Percentiles rank a stretch among this genome's conserved stretches.
Evolutionary conservation across 2,888 invertebrate species (phyloP).

Genomic region (Drosophila mettleri): DNA sequence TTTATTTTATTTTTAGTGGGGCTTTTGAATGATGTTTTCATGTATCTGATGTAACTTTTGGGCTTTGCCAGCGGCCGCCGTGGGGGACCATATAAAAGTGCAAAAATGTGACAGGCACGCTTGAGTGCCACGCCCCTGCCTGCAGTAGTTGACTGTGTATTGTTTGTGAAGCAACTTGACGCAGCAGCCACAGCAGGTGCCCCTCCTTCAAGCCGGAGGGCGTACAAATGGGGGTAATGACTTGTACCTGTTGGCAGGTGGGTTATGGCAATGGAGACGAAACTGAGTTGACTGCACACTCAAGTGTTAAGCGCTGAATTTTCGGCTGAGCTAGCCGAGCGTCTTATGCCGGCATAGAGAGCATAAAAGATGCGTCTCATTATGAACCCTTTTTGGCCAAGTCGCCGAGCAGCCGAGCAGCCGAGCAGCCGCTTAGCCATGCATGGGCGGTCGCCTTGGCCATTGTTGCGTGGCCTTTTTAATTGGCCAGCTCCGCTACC

Average conservation of each 20-base stretch:
- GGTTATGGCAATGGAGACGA: neutral
- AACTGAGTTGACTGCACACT: constrained; percentile 37
- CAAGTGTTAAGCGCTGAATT: constrained; percentile 29
- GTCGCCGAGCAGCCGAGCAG: constrained; percentile 26
- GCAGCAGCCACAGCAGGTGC: constrained; percentile 16
- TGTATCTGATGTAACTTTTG: constrained; percentile 77
- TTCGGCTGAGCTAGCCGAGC: constrained; percentile 31
- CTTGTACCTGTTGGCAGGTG: constrained; percentile 58
- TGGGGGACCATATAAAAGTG: constrained; percentile 50
- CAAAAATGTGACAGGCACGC: constrained; percentile 78
- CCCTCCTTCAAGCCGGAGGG: constrained; percentile 36
- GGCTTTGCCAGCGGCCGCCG: constrained; percentile 37
- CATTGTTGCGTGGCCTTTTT: constrained; percentile 77
- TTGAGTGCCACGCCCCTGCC: constrained; percentile 58
- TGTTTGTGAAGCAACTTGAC: constrained; percentile 75
- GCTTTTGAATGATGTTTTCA: constrained; percentile 78
- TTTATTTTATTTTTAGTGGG: constrained; percentile 79
- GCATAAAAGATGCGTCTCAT: constrained; percentile 53
- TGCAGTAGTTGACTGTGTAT: constrained; percentile 47
- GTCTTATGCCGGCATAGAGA: constrained; percentile 27
- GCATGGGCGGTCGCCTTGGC: constrained; percentile 63
- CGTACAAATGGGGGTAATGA: constrained; percentile 70
- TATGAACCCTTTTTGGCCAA: constrained; percentile 43
- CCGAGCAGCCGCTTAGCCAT: constrained; percentile 57
- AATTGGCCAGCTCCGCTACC: constrained; percentile 66